Evolutionary conservation across 2,888 invertebrate species (phyloP).

Genomic region (Arge pagana): DNA sequence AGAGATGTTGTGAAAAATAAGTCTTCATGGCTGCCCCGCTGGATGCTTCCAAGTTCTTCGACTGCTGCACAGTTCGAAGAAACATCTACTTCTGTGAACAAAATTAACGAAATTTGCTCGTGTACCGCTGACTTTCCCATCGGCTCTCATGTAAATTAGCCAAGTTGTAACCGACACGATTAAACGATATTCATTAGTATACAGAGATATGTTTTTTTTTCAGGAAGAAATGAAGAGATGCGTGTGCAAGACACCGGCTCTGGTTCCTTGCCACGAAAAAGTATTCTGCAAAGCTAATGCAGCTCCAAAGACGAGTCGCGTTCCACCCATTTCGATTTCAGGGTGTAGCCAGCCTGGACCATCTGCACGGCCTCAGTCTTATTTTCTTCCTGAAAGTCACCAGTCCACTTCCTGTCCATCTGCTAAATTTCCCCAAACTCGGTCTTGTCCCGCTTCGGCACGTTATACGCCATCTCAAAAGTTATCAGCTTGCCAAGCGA

Average conservation of each 20-base stretch:
- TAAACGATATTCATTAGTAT: neutral
- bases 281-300: constrained; percentile 1
- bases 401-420: constrained; percentile 15
- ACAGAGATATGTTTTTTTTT: neutral
- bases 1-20: too few species aligned
- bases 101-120: neutral
- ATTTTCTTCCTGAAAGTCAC: too few species aligned
- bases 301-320: neutral
- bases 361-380: too few species aligned
- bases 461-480: neutral
- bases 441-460: too few species aligned
- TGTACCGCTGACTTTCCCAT: neutral
- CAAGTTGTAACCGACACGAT: neutral
- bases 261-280: constrained; percentile 22
- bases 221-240: constrained; percentile 17
- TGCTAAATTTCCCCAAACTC: neutral
- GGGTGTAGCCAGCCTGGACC: too few species aligned
- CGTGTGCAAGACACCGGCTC: constrained; percentile 12
- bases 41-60: constrained; percentile 15
- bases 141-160: constrained; percentile 4
- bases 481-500: neutral
- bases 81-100: neutral
- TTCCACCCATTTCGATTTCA: too few species aligned
- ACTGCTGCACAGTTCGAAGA: neutral
- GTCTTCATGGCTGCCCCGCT: constrained; percentile 9